Base-by-base conservation (phyloP, 1,140 invertebrate genomes). In the Hirudo medicinalis region DNA sequence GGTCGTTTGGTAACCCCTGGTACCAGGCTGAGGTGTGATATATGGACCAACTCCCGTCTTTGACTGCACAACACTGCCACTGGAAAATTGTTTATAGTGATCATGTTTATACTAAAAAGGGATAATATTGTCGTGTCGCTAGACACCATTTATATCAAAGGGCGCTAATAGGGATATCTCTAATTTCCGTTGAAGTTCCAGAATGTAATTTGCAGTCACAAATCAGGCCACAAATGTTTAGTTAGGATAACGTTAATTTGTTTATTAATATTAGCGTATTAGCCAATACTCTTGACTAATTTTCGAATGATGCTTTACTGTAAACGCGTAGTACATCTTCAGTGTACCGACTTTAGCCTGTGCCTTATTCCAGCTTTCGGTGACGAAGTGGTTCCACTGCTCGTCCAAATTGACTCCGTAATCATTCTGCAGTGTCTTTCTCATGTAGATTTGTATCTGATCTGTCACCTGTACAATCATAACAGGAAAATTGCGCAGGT, bases 381-480 rank as follows among this genome's bases (percentile, higher is more conserved):
- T 70, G 32, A 70, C 69, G 11, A 36, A 70, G 36, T 70, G 6
- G 49, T 70, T 70, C 36, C 49, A 70, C 22, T 70, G 32, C 22
- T 70, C 49, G 11, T 70, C 53, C 17, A 54, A 27, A 49, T 70
- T 70, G 40, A 70, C 69, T 20, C 69, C 69, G 69, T 70, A 70
- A n/a, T 70, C 69, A 20, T 70, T 70, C 69, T 70, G 36, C 0
- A 70, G 53, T 25, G 69, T 70, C 53, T 49, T 29, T 25, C 69
- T 70, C 69, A 70, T 70, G 40, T 72, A 67, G 36, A 27, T 27
- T 20, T 57, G 60, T 8, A 72, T 67, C 40, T 72, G 60, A 49
- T 53, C 71, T 8, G 36, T 72, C 32, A 66, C n/a, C 71, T 72
- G 20, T 27, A 19, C 8, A 17, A n/a, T n/a, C n/a, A n/a, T n/a